Evolutionary conservation across 2,888 invertebrate species (phyloP), one percentile per base, ranked within the genome.

Genomic region (Lysandra bellargus): DNA sequence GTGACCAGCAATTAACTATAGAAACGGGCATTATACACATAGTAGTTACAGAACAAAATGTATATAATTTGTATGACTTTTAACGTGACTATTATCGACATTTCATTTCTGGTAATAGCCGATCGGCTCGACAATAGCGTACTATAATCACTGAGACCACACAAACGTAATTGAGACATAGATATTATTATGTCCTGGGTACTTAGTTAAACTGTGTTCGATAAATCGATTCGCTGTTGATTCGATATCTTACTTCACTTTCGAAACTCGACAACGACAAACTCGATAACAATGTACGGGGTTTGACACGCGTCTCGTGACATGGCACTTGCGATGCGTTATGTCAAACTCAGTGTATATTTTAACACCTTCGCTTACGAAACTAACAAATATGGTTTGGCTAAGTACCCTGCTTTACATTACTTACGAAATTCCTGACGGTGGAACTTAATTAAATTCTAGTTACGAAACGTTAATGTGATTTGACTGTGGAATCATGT

Each of bases 151-250:
- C 85, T 86, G 85, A 80, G 94, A 92, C 94, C 94, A 93, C 94
- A 93, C 94, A 90, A 87, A 84, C 85, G 85, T 92, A 92, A 93
- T 94, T 92, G 93, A 94, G 92, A 92, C 91, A 92, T 90, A 87
- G 84, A 86, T 88, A 89, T 89, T 89, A 89, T 84, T 89, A 89
- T 84, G 81, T 85, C 80, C 74, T 79, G 78, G 57, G 57, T 57
- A 57, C 17, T 57, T 57, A 57, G 57, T 57, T 57, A 57, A 57
- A 57, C 17, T 57, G 57, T 17, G 14, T 57, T 57, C 57, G 57
- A 57, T 57, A 57, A 17, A 14, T 57, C 57, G 57, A 17, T 17
- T 14, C 53, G 14, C 1, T 17, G 4, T 57, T 4, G 53, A 4
- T 57, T 14, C 53, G 17, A 17, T 57, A 57, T 57, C 57, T 57